Evolutionary conservation across 2,113 vertebrate species (phyloP).

Genomic region (Aix galericulata): DNA sequence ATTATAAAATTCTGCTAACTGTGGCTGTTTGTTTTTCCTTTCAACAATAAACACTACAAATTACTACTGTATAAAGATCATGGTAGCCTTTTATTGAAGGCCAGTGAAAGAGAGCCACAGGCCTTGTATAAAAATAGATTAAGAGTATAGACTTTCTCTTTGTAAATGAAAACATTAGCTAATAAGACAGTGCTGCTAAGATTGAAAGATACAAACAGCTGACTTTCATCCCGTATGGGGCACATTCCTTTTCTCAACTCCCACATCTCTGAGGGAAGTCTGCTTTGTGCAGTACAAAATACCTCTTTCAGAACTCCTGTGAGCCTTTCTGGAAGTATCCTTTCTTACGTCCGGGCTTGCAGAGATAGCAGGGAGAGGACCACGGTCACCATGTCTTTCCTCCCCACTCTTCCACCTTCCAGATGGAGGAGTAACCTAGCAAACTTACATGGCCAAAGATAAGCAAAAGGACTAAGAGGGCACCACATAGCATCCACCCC

Average conservation of each 20-base stretch:
- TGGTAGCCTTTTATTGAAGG: neutral
- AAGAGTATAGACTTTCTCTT: neutral
- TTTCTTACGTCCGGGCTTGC: neutral
- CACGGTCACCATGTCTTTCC: neutral
- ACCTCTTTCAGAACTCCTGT: neutral
- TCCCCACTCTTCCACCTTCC: neutral
- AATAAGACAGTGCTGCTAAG: neutral
- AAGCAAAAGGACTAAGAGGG: neutral
- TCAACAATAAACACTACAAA: neutral
- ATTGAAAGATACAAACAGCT: constrained; percentile 8
- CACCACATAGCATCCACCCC: rapidly evolving
- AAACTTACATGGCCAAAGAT: neutral
- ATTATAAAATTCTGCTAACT: neutral
- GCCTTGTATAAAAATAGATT: neutral
- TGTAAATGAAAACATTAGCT: constrained; percentile 15
- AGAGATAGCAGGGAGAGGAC: neutral
- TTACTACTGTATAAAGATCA: neutral
- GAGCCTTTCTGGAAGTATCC: neutral
- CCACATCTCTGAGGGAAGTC: neutral
- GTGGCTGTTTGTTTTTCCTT: neutral
- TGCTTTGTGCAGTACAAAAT: neutral
- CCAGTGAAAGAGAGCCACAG: neutral
- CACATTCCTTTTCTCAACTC: neutral
- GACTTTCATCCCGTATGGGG: neutral
- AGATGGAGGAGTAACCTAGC: neutral